A percentile compares a stretch with the other conserved stretches of the same genome.
Conservation (phyloP, 2,888 invertebrate genomes). For the Stegophylla sp. region DNA sequence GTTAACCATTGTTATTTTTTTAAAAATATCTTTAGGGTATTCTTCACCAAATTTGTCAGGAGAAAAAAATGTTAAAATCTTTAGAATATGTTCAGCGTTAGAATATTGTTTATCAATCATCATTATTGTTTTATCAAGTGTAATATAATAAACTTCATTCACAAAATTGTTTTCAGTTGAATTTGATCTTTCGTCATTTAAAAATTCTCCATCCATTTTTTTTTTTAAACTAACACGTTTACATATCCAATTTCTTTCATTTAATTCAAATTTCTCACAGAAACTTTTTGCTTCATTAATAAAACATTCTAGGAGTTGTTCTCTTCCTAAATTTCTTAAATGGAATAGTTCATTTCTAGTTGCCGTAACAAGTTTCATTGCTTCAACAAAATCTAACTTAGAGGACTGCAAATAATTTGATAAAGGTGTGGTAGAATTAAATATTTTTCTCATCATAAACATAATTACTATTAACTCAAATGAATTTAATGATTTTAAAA, state of each 20-base stretch:
- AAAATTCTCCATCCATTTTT: conserved; percentile 14
- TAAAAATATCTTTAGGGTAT: conserved; percentile 9
- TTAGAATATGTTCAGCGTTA: conserved; percentile 18
- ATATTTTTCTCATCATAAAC: conserved; percentile 17
- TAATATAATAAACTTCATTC: conserved; percentile 19
- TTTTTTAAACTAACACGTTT: conserved; percentile 25
- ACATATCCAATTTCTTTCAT: conserved; percentile 20
- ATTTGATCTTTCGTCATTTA: conserved; percentile 24
- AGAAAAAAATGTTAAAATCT: conserved; percentile 7
- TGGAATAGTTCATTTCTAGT: conserved; percentile 27
- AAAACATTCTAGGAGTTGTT: conserved; percentile 27
- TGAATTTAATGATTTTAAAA: conserved; percentile 37
- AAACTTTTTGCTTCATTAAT: conserved; percentile 22
- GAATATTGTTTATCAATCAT: conserved; percentile 25
- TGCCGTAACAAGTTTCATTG: conserved; percentile 25
- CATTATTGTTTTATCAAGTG: conserved; percentile 27
- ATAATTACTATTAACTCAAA: conserved; percentile 24
- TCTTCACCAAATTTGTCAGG: conserved; percentile 4
- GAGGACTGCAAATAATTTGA: conserved; percentile 35
- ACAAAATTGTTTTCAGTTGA: conserved; percentile 27
- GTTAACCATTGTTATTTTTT: conserved; percentile 18
- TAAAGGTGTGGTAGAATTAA: conserved; percentile 27
- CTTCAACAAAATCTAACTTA: conserved; percentile 21
- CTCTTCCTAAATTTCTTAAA: conserved; percentile 24
- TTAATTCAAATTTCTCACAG: conserved; percentile 26